Base-by-base conservation (phyloP, 2,797 vertebrate species). In the Chaetodon trifasciatus region DNA sequence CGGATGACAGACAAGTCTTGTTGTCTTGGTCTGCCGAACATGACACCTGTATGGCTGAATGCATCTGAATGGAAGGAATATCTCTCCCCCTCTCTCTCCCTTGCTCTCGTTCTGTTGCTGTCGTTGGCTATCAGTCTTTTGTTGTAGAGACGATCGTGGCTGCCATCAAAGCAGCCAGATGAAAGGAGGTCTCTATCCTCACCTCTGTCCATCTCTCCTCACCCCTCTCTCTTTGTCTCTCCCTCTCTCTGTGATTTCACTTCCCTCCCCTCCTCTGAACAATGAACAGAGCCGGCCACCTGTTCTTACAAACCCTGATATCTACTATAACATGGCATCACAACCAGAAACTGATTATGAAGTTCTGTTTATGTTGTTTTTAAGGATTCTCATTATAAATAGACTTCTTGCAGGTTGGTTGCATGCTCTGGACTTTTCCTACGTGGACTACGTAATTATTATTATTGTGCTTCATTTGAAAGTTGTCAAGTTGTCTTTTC, bases 111-210 rank as follows among this genome's bases (percentile, higher is more conserved):
- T 93, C 82, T 88, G 73, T 72, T 82, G 71, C 81, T 82, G 89
- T 90, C 67, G 21, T 83, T 90, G 82, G 85, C 83, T 50, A 73
- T 89, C 89, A 81, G 83, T 90, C 92, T 94, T 94, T 94, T 93
- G 91, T 94, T 90, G 89, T 91, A 56, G 78, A 86, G 81, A 74
- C 68, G 87, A 92, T 92, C 90, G 85, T 85, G 86, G 87, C 79
- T 81, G 83, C 90, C 88, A 93, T 94, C 93, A 94, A 94, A 95
- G 93, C 85, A 69, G 80, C 79, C 81, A 91, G 94, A 94, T 94
- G 92, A 94, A 94, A 94, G 92, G 90, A 89, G 87, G 91, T 90
- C 92, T 93, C 94, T 91, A 65, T 94, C 90, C 88, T 93, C 91
- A 93, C 92, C 93, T 91, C 87, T 91, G 90, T 94, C 91, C 90